Base-by-base conservation (phyloP, 1,140 invertebrate species). In the Cydia strobilella region DNA sequence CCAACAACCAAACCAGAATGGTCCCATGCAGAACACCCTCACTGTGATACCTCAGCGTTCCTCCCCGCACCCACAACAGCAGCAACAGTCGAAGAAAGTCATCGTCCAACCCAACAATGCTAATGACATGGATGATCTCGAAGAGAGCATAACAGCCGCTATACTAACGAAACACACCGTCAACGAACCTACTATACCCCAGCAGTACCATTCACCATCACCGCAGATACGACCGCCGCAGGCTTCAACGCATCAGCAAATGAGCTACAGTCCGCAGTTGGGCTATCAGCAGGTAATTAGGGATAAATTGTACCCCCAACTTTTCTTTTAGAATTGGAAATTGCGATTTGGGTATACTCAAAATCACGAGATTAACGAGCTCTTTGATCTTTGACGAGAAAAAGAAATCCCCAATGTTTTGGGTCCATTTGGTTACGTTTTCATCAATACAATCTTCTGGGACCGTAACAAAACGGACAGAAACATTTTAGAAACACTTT, bases 131-230 rank as follows among this genome's bases (percentile, higher is more conserved):
- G 93, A 92, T 54, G 91, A 93, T 80, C 84, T 94, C 23, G 92
- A 93, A 79, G 91, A 93, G 69, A 93, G 92, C 79, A 94, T 93
- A 77, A 90, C 90, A 4, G 93, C 92, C 6, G 93, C 91, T 13
- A 91, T 93, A 75, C 82, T 93, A 7, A 86, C 88, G 13, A 93
- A 92, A 77, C 86, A 90, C 73, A 85, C 90, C 5, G 82, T 85
- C 1, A 86, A 74, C 31, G 88, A 89, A 1, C 86, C 78, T 42
- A 73, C 84, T 12, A 85, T 74, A 13, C 83, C 83, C 0, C 86
- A 88, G 75, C 87, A 87, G 51, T 88, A 85, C 72, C 86, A 88
- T 51, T 77, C 86, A 1, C 84, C 85, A n/a, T 81, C 86, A 7
- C 82, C 86, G 13, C 69, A 62, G 13, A 65, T 89, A 25, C 77